Conservation (phyloP, 2,888 invertebrate genomes). For the Tenthredo mesomela region DNA sequence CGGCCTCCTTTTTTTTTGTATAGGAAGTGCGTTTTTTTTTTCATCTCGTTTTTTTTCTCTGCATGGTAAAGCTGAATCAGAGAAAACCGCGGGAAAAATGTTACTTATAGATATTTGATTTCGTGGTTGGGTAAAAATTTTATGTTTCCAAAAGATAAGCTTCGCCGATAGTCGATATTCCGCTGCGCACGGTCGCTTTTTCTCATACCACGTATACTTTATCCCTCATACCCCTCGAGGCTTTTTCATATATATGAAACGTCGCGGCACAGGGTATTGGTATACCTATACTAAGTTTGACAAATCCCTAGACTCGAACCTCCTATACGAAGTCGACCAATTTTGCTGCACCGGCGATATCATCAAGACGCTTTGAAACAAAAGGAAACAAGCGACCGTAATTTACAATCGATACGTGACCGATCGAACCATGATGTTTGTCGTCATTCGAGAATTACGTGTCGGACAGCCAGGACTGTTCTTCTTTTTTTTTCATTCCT, state of each 20-base stretch:
- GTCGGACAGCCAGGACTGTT: not conserved
- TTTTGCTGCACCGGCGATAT: constrained; percentile 41
- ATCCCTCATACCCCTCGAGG: constrained; percentile 20
- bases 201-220: constrained; percentile 7
- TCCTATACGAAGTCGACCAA: constrained; percentile 39
- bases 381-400: constrained; percentile 31
- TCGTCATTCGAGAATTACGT: constrained; percentile 18
- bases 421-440: not conserved
- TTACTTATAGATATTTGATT: constrained; percentile 40
- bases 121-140: constrained; percentile 9
- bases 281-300: constrained; percentile 23
- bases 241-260: not conserved
- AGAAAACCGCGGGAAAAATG: constrained; percentile 36
- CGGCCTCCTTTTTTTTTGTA: not conserved
- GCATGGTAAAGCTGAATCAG: constrained; percentile 10
- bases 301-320: constrained; percentile 26
- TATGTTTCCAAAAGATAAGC: constrained; percentile 51
- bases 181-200: constrained; percentile 38
- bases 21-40: not conserved
- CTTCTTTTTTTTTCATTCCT: not conserved
- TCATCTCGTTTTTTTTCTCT: not conserved
- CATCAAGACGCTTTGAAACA: constrained; percentile 30
- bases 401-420: constrained; percentile 34
- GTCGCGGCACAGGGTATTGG: not conserved
- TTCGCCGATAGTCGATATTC: constrained; percentile 48